These are phyloP conservation scores for Diceros bicornis DNA, from an alignment of 2,797 vertebrate species.

Conservation along the genomic window DNA sequence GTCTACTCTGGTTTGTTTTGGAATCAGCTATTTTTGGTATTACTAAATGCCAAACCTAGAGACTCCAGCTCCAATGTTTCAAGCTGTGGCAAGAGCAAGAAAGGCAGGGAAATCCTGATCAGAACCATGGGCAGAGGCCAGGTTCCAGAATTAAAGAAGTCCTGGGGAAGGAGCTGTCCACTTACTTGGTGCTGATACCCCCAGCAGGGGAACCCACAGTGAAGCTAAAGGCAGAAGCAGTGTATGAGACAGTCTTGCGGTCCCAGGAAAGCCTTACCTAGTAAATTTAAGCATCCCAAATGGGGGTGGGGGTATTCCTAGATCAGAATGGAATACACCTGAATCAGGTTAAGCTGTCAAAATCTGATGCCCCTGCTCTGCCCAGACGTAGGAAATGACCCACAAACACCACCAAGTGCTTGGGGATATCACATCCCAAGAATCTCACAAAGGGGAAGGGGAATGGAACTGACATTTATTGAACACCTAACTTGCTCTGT, in stretches of 20 bases:
- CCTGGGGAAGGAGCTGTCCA: constrained; percentile 77
- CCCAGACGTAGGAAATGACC: not conserved
- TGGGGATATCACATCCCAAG: not conserved
- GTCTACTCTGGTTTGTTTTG: constrained; percentile 24
- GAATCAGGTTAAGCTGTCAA: not conserved
- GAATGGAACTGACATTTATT: not conserved
- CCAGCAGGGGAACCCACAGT: not conserved
- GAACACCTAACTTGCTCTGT: not conserved
- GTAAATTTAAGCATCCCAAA: not conserved
- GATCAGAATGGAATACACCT: not conserved
- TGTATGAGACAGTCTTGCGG: not conserved
- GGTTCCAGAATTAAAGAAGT: not conserved
- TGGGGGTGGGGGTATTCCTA: not conserved
- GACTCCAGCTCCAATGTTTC: not conserved
- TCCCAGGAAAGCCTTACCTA: not conserved
- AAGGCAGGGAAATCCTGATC: not conserved
- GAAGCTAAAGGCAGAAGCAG: not conserved
- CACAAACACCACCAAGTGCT: not conserved
- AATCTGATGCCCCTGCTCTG: not conserved
- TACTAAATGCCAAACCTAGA: not conserved
- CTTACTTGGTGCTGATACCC: constrained; percentile 56
- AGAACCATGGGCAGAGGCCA: constrained; percentile 17
- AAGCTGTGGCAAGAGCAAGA: not conserved
- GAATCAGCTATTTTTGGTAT: not conserved
- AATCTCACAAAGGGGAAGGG: not conserved